Conservation (phyloP, 53 echinoderm and acorn worm genomes). For the Paracentrotus lividus region DNA sequence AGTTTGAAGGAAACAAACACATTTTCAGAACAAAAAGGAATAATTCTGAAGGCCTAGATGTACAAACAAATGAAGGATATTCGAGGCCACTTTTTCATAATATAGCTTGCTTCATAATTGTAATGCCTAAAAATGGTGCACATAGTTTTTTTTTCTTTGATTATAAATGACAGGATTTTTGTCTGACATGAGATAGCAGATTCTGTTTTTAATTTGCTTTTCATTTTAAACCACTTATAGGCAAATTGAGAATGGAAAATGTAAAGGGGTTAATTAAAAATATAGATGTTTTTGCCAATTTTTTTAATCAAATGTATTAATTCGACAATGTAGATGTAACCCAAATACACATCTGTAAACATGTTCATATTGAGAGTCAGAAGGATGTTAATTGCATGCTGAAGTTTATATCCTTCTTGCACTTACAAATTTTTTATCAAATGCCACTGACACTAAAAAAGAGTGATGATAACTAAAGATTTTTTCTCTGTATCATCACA, state of each 20-base stretch:
- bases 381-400: too few species aligned
- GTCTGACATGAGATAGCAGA: background rate
- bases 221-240: background rate
- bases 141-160: background rate
- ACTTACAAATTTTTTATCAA: too few species aligned
- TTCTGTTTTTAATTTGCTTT: background rate
- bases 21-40: background rate
- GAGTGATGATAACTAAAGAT: too few species aligned
- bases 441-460: too few species aligned
- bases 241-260: background rate
- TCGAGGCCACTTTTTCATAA: background rate
- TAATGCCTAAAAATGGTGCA: too few species aligned
- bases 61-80: background rate
- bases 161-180: background rate
- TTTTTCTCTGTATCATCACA: too few species aligned
- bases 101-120: background rate
- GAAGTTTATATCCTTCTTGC: too few species aligned
- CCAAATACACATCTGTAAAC: too few species aligned
- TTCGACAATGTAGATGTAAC: too few species aligned
- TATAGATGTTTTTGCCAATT: slow-evolving; percentile 24
- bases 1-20: background rate
- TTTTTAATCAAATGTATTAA: background rate
- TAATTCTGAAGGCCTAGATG: background rate
- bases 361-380: too few species aligned
- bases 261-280: background rate